A percentile compares a stretch with the other conserved stretches of the same genome.
These are phyloP conservation scores for Anolis sagrei DNA, from an alignment of 2,113 vertebrate species.

Conservation along the genomic window DNA sequence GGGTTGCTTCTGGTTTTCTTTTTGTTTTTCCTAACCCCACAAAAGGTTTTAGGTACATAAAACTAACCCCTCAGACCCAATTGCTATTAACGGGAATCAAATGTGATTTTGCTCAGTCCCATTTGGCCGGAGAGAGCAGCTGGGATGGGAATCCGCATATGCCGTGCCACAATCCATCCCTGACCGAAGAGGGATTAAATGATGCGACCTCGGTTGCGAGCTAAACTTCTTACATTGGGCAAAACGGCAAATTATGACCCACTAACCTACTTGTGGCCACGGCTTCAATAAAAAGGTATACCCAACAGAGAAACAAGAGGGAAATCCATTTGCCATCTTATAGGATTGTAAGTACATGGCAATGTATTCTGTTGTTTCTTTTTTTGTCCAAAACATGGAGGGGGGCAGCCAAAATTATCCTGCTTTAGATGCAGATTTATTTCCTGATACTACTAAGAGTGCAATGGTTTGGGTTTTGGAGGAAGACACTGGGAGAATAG, in stretches of 20 bases:
- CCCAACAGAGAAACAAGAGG: not conserved
- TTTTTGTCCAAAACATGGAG: not conserved
- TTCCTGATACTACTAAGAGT: too few species aligned
- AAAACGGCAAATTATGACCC: conserved; percentile 49
- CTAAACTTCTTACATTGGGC: conserved; percentile 26
- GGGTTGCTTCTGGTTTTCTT: too few species aligned
- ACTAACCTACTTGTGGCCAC: conserved; percentile 61
- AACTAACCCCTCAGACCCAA: not conserved
- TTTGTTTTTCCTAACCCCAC: too few species aligned
- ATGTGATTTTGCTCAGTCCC: not conserved
- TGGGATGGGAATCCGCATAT: not conserved
- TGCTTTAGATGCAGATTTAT: too few species aligned
- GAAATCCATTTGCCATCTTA: not conserved
- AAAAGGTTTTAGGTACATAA: too few species aligned
- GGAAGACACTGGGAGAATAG: too few species aligned
- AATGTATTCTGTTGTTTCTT: not conserved
- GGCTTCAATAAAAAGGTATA: conserved; percentile 42
- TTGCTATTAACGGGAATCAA: not conserved
- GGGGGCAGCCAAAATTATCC: too few species aligned
- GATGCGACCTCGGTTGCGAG: conserved; percentile 12
- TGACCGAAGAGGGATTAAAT: conserved; percentile 21
- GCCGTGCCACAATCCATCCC: not conserved
- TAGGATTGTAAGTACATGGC: not conserved
- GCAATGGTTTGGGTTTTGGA: too few species aligned
- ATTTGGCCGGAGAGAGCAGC: conserved; percentile 1